Evolutionary conservation across 64 coral and sea anemone genomes (phyloP), one percentile per base, ranked within the genome.

Genomic region (Stichodactyla mertensii): DNA sequence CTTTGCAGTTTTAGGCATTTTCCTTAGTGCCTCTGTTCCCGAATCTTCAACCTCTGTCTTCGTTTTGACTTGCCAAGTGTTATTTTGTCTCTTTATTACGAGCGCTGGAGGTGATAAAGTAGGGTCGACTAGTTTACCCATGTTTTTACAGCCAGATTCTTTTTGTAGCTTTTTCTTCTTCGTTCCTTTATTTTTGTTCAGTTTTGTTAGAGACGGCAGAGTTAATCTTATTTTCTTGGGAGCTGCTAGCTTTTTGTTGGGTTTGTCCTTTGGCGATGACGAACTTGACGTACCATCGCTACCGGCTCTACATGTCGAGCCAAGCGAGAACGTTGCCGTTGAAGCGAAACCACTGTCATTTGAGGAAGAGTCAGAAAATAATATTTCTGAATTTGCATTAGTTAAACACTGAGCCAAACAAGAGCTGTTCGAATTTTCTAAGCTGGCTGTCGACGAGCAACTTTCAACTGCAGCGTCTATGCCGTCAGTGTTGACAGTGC

Each of bases 341-440:
- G 94, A 96, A 19, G 77, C 86, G 82, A 96, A 93, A 58, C 94
- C 94, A 67, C 94, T 96, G 74, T 96, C 94, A 71, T 87, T 93
- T 36, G 94, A 96, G 27, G 94, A 96, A 54, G 88, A 87, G 61
- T 96, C 94, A 52, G 94, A 96, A 93, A 96, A 87, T n/a, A 92
- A 62, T 62, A 85, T 85, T 64, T 85, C 83, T 82, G 86, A 87
- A 92, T 92, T 71, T 88, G 64, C 87, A n/a, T 64, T 85, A 81
- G 28, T 87, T 78, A 77, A 87, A 62, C 77, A 79, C 78, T 87
- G 86, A 71, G 61, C 61, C 23, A 84, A 84, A 66, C 58, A 86
- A 60, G 67, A 91, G 2, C 56, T 80, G 79, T 69, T 53, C 52
- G 52, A 66, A 66, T 87, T 86, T 91, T 36, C 86, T 77, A 28